Base-by-base conservation (phyloP, 2,797 vertebrate genomes). In the Centroberyx gerrardi region DNA sequence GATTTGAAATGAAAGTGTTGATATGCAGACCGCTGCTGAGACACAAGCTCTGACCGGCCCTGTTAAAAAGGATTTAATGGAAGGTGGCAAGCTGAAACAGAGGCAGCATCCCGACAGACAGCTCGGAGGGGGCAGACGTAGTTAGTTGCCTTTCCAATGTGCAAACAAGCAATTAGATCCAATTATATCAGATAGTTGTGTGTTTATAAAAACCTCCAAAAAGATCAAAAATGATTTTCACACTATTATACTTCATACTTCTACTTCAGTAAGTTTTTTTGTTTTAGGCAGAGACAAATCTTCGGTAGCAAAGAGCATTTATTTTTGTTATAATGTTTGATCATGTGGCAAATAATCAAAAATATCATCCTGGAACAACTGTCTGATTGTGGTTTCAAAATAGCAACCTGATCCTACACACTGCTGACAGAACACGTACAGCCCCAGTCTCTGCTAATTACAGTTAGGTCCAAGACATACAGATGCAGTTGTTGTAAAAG, bases 161-260 rank as follows among this genome's bases (percentile, higher is more conserved):
- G 71, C 68, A 87, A 87, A 89, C 81, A 85, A 82, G 54, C 73
- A 79, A 83, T 87, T 77, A 72, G 62, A 36, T 71, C 72, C 71
- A 78, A 81, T 86, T 86, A 86, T 61, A 18, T 46, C 18, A 27
- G 62, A 69, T 58, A 52, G 6, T 52, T 80, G 78, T 49, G 44
- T 59, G 56, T 76, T 66, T n/a, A 33, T 46, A 17, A 62, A 52
- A 13, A 22, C 22, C 22, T 70, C 42, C 9, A 29, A 62, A 74
- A 77, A 63, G 31, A 82, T 61, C 44, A 49, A 38, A 38, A 68
- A 55, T 52, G 22, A 17, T 38, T 52, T 28, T 49, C 62, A 51
- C 0, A 2, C 36, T 61, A 48, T 14, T n/a, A 18, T 9, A 10
- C 8, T 51, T 56, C n/a, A 29, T 18, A 61, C 6, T 44, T 17